Base-by-base conservation (phyloP, 1,140 invertebrate genomes). In the Trachymyrmex cornetzi region DNA sequence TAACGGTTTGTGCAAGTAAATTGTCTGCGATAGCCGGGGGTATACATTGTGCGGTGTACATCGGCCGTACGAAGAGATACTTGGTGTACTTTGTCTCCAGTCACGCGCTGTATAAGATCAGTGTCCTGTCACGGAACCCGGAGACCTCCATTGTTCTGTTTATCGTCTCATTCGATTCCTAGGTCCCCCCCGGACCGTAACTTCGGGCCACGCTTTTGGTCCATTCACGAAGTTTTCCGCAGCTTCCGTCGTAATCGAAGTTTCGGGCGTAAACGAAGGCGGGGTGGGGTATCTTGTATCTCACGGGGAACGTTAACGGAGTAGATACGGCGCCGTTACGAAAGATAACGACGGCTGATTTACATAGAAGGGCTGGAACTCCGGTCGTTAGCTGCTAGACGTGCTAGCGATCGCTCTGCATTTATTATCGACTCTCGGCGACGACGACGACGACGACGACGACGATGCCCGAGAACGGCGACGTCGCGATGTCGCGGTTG, bases 291-390 rank as follows among this genome's bases (percentile, higher is more conserved):
- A 84, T 84, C 80, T 84, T 84, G 80, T 84, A 84, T 84, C 80
- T 84, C 80, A 63, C 80, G 80, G 69, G 67, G 80, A 84, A 84
- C 55, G 80, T 84, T 84, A 84, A 59, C 80, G 80, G 77, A 74
- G 53, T 48, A 82, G 80, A 82, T 82, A 82, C 80, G 80, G 80
- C 69, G 80, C 80, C 80, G 80, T 84, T 84, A 50, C 69, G 80
- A 84, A 84, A 84, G 80, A 84, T 84, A 84, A 84, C 80, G 80
- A 84, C 30, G 69, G 80, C 80, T 84, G 80, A 84, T 84, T 84
- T 84, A 84, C 80, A 84, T 84, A 84, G 80, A 84, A 84, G 69
- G 71, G 69, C 55, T 84, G 80, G 55, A 84, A 75, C 80, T 75
- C 53, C 4, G 80, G 80, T 84, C 80, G 80, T 84, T 84, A 84